These are phyloP conservation scores for Caenorhabditis latens DNA, from an alignment of 1,140 invertebrate genomes.

Conservation along the genomic window DNA sequence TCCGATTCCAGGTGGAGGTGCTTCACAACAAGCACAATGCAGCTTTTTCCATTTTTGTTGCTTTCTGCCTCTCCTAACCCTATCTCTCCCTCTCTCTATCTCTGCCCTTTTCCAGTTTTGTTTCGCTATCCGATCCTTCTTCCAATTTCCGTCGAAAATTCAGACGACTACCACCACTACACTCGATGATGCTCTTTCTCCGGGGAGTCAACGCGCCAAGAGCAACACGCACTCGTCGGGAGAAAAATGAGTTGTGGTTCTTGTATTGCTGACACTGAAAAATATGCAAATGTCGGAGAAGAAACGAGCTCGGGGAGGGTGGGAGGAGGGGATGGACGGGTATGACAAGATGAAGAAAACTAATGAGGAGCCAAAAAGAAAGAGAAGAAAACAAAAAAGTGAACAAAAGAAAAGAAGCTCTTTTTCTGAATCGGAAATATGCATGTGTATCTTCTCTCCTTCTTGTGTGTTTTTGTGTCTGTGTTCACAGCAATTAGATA, in stretches of 20 bases:
- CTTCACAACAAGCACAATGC: too few relatives aligned
- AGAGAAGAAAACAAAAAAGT: not conserved
- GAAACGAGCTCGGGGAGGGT: constrained; percentile 35
- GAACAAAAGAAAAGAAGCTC: constrained; percentile 20
- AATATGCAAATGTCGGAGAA: constrained; percentile 46
- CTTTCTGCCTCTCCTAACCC: not conserved
- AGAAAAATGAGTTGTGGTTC: constrained; percentile 47
- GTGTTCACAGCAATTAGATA: constrained; percentile 48
- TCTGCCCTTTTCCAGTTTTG: not conserved
- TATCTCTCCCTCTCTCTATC: not conserved
- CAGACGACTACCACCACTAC: not conserved
- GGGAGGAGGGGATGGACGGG: too few relatives aligned
- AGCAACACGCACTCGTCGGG: constrained; percentile 18
- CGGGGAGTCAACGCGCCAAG: constrained; percentile 24
- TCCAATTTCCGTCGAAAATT: constrained; percentile 53
- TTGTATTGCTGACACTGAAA: constrained; percentile 43
- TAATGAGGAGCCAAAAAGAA: constrained; percentile 28
- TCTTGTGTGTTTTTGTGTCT: not conserved
- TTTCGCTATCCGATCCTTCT: constrained; percentile 39
- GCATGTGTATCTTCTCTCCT: not conserved
- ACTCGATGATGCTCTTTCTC: constrained; percentile 54
- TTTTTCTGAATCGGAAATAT: constrained; percentile 17
- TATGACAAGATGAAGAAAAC: constrained; percentile 29
- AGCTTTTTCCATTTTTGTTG: not conserved
- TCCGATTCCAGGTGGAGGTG: too few relatives aligned